Evolutionary conservation across 1,140 invertebrate species (phyloP), one percentile per base, ranked within the genome.

Genomic region (Radopholus similis): DNA sequence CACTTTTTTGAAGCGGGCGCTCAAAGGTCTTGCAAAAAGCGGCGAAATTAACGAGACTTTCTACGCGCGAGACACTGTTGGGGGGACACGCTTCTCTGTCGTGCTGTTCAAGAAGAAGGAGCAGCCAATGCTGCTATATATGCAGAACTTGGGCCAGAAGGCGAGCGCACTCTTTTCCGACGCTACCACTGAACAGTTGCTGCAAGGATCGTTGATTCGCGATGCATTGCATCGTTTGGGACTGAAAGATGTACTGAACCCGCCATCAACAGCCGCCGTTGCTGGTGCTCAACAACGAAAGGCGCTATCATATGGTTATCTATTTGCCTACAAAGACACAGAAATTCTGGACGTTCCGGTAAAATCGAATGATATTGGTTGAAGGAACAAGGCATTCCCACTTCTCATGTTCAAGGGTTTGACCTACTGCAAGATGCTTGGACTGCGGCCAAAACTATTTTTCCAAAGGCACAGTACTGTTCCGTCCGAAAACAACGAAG

Each of bases 121-220:
- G 18, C 70, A 73, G 54, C 77, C 77, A 4, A 49, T 79, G 2
- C 47, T 79, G 2, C 65, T 79, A 15, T 80, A 81, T 42, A 79
- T 79, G 77, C 62, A 79, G 42, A 79, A 71, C 55, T 68, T 56
- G 11, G 73, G 68, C 23, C 60, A 74, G 32, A 47, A 75, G 18
- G 67, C 72, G 8, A 77, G 77, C 37, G 77, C 77, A 2, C 38
- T 79, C 34, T 79, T 79, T 35, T 76, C 74, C 23, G 77, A 79
- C 62, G 74, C 77, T n/a, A 79, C 78, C 26, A 77, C 78, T 32
- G 79, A 79, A 37, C 66, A 81, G 47, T 38, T 81, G 49, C 26
- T 79, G 13, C 42, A 66, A 13, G 28, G 34, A 47, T 21, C 54
- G 2, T 58, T 76, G 26, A 74, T 79, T 30, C 35, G 63, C 1